These are phyloP conservation scores for Virgularia gustaviana DNA, from an alignment of 92 coral and sea anemone genomes.

Conservation along the genomic window DNA sequence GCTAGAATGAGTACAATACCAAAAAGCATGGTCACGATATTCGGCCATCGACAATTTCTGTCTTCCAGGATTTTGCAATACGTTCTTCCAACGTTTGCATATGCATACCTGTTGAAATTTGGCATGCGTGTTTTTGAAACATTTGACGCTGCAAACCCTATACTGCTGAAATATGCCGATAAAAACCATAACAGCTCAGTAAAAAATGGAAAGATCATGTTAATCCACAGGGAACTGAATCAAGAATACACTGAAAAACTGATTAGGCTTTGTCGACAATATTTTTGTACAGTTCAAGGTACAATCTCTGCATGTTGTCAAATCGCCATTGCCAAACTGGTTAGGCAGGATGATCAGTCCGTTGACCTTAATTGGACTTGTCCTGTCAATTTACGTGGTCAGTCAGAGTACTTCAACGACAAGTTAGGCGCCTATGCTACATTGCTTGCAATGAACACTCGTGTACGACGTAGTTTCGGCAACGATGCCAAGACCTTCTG, in stretches of 20 bases:
- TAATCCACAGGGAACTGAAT: slow-evolving; percentile 5
- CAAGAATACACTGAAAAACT: background rate
- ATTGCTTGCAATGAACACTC: slow-evolving; percentile 7
- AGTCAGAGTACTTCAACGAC: background rate
- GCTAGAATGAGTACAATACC: no score
- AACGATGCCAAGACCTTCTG: slow-evolving; percentile 1
- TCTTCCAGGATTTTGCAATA: slow-evolving; percentile 2
- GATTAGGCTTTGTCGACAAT: background rate
- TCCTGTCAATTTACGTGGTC: slow-evolving; percentile 20
- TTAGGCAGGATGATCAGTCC: background rate
- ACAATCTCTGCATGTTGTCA: slow-evolving; percentile 23
- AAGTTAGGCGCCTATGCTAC: slow-evolving; percentile 13
- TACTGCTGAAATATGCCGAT: background rate
- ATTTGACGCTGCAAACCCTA: slow-evolving; percentile 14
- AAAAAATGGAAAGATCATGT: no score
- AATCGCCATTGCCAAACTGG: background rate
- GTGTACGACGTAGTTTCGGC: background rate
- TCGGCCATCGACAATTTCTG: background rate
- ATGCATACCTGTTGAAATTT: background rate
- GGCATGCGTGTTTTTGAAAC: slow-evolving; percentile 1
- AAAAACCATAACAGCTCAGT: no score
- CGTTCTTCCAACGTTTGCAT: background rate
- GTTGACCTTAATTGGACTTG: slow-evolving; percentile 6
- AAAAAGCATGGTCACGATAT: no score
- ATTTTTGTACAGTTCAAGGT: slow-evolving; percentile 12